Conservation (phyloP, 2,113 vertebrate genomes). For the Buteo buteo region DNA sequence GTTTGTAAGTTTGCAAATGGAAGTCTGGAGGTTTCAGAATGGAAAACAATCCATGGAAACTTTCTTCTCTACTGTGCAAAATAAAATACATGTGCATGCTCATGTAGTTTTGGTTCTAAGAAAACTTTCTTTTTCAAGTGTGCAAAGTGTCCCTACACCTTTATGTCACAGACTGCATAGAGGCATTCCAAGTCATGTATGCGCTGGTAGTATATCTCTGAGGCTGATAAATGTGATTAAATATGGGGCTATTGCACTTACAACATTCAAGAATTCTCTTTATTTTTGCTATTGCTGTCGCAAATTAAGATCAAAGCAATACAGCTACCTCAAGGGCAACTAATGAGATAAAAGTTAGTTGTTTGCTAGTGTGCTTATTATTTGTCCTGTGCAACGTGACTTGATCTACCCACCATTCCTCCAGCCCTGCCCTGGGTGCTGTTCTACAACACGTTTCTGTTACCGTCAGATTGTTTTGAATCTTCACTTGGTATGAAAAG, state of each 20-base stretch:
- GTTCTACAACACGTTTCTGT: background rate
- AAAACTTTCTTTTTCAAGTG: background rate
- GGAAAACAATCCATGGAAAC: background rate
- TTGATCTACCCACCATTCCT: background rate
- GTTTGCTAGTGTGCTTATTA: background rate
- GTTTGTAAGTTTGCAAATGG: background rate
- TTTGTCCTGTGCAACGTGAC: background rate
- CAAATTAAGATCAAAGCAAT: background rate
- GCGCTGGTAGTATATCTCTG: fast-evolving
- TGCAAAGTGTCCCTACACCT: background rate
- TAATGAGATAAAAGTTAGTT: background rate
- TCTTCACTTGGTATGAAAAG: background rate
- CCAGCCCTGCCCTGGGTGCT: background rate
- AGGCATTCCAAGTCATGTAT: background rate
- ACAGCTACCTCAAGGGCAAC: background rate
- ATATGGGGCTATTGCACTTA: background rate
- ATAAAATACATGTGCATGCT: background rate
- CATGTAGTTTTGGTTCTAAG: background rate
- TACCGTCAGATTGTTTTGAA: background rate
- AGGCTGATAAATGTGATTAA: background rate
- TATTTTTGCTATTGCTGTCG: background rate
- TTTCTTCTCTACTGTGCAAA: background rate
- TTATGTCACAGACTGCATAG: background rate
- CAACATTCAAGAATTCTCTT: background rate
- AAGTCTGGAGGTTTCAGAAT: background rate